phyloP scores from a whole-genome alignment of 2,888 invertebrate genomes.

The Thysanoteuthis rhombus region DNA sequence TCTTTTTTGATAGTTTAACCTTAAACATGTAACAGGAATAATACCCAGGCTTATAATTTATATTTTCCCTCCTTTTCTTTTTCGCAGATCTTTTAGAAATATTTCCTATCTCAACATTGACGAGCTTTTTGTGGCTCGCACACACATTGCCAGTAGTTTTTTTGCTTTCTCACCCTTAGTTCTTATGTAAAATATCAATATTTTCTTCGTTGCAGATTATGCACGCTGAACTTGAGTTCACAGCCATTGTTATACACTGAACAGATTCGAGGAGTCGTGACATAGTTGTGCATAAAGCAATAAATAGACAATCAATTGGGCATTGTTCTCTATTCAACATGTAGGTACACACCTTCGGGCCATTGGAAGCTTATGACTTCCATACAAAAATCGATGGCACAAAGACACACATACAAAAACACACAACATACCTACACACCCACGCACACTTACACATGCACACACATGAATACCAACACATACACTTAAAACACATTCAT shows the following conservation, averaged over 20 bases:
- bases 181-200: background rate
- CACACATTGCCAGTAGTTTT: too few relatives aligned
- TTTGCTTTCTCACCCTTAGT: background rate
- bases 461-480: background rate
- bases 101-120: too few relatives aligned
- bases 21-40: too few relatives aligned
- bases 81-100: too few relatives aligned
- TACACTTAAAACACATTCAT: too few relatives aligned
- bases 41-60: too few relatives aligned
- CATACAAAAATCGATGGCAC: background rate
- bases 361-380: background rate
- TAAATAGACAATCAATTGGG: background rate
- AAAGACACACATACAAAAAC: background rate
- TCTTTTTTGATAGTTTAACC: too few relatives aligned
- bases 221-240: background rate
- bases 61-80: too few relatives aligned
- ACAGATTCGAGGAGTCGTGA: background rate
- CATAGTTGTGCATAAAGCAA: background rate
- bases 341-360: background rate
- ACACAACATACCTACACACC: too few relatives aligned
- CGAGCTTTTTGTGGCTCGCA: too few relatives aligned
- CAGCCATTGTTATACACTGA: background rate
- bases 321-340: background rate
- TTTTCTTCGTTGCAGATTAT: background rate
- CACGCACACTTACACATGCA: too few relatives aligned